Base-by-base conservation (phyloP, 1,140 invertebrate genomes). In the Steinernema feltiae region DNA sequence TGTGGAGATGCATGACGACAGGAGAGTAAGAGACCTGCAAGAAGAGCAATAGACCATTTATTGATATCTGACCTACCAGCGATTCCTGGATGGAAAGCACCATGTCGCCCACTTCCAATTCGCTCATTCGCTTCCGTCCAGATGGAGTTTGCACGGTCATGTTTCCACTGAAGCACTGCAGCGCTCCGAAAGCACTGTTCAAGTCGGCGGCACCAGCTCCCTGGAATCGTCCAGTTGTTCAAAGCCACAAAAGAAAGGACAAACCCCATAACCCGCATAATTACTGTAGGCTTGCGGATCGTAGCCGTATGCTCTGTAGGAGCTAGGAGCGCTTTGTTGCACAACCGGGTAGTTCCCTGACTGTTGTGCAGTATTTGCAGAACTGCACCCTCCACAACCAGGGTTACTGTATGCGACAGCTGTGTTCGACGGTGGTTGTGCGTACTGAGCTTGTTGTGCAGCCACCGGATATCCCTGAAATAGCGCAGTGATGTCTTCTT, bases 1-100 rank as follows among this genome's bases (percentile, higher is more conserved):
- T 78, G 75, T 79, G 78, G 0, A 79, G 41, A 32, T 77, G 77
- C 78, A 79, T 79, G 69, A 79, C 74, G 27, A 79, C 32, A 24
- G 76, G 76, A 0, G 76, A 78, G 53, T 48, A 73, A n/a, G 72
- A 73, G 31, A 73, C 32, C 72, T 73, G 30, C 21, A 73, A 21
- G 18, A 1, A 18, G 17, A 30, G 17, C 27, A 70, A 31, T 75
- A 69, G 30, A n/a, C 3, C 48, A 32, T 12, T 2, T 31, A 41
- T 7, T 30, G 30, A 46, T 24, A 31, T 29, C 69, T 31, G 17
- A 41, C 70, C 70, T 32, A 78, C 76, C 24, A 78, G 46, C 12
- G 53, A 71, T 48, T 79, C 78, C 21, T 79, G 75, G 30, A 78
- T 78, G 24, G 41, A 74, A 35, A 79, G 72, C 17, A 79, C 78